Evolutionary conservation across 2,113 vertebrate genomes (phyloP).

Genomic region (Formicarius rufipectus): DNA sequence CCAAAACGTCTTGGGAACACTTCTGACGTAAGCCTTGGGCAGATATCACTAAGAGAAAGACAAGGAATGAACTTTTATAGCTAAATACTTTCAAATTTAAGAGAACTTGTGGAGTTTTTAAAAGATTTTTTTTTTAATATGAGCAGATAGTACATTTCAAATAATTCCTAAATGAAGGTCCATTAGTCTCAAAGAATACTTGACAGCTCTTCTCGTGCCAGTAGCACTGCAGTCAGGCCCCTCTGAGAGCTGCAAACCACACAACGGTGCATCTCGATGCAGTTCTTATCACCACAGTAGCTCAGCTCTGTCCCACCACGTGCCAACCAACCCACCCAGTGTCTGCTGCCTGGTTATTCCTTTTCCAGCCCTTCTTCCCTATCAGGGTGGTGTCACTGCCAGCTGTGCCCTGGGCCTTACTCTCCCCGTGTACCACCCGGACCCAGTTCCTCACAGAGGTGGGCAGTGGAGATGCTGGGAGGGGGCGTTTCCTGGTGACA

Average conservation of each 20-base stretch:
- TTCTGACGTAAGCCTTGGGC: not conserved
- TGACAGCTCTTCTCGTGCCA: not conserved
- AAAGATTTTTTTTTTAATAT: not conserved
- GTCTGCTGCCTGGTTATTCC: not conserved
- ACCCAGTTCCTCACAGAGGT: accelerated
- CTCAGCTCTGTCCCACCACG: not conserved
- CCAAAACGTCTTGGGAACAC: not conserved
- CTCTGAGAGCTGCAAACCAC: not conserved
- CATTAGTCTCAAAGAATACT: not conserved
- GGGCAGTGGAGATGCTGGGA: not conserved
- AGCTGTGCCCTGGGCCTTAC: not conserved
- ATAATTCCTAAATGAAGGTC: not conserved
- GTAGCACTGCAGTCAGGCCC: accelerated
- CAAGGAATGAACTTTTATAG: not conserved
- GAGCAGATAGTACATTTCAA: not conserved
- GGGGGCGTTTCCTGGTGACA: not conserved
- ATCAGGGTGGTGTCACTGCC: not conserved
- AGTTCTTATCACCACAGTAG: not conserved
- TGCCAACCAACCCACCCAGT: not conserved
- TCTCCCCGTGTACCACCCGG: not conserved
- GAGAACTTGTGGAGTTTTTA: not conserved
- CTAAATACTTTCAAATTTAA: not conserved
- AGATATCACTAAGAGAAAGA: not conserved
- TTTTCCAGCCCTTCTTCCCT: not conserved
- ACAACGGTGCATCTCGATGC: not conserved